These are phyloP conservation scores for Galeopsomyia nigrocyanea DNA, from an alignment of 2,888 invertebrate species.

Conservation along the genomic window DNA sequence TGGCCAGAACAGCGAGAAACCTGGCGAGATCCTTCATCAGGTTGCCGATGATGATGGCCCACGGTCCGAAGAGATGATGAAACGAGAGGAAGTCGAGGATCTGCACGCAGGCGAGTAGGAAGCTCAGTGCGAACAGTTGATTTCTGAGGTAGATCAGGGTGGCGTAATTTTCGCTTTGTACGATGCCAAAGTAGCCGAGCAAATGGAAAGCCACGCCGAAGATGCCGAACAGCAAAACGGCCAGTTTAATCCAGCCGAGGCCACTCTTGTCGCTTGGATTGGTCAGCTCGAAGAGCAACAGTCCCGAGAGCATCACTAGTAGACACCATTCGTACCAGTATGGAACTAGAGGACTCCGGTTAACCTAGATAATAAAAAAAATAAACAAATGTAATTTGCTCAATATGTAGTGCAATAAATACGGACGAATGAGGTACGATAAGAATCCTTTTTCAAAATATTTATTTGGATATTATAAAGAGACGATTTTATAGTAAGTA, in stretches of 20 bases:
- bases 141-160: conserved; percentile 95
- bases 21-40: conserved; percentile 94
- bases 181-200: conserved; percentile 79
- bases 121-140: conserved; percentile 95
- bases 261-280: conserved; percentile 98
- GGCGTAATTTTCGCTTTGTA: conserved; percentile 81
- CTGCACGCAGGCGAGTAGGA: conserved; percentile 96
- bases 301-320: conserved; percentile 93
- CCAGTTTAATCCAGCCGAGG: conserved; percentile 93
- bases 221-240: conserved; percentile 88
- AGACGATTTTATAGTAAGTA: no score
- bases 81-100: conserved; percentile 98
- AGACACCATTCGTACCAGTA: conserved; percentile 98
- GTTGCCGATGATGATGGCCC: conserved; percentile 99
- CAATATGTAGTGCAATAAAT: no score
- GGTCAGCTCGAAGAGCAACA: conserved; percentile 95
- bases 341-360: conserved; percentile 79
- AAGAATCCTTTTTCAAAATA: no score
- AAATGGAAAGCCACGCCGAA: conserved; percentile 93
- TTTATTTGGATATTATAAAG: no score
- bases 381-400: neutral
- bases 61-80: conserved; percentile 99
- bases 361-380: conserved; percentile 22
- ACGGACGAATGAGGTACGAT: no score
- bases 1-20: conserved; percentile 96